Conservation (phyloP, 2,888 invertebrate species). For the Parthenolecanium corni region DNA sequence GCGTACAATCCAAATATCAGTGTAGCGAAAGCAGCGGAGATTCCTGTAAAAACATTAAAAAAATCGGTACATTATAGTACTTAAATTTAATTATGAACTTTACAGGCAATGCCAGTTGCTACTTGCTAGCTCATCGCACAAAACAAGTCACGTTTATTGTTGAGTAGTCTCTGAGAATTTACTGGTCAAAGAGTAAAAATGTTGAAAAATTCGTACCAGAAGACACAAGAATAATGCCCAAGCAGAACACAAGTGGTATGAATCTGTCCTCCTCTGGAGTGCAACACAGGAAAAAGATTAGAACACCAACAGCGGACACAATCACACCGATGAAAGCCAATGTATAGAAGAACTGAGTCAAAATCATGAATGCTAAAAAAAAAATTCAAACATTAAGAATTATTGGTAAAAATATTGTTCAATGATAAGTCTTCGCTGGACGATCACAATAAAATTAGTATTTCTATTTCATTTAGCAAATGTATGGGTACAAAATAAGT, state of each 20-base stretch:
- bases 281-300: conserved; percentile 73
- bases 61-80: too few species aligned
- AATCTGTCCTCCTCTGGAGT: conserved; percentile 71
- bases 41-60: conserved; percentile 42
- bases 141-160: neutral
- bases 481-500: too few species aligned
- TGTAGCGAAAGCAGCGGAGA: conserved; percentile 68
- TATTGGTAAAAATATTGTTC: too few species aligned
- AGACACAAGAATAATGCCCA: conserved; percentile 53
- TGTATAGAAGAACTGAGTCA: conserved; percentile 88
- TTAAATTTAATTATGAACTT: neutral
- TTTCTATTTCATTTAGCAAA: too few species aligned
- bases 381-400: conserved; percentile 34
- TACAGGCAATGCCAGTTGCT: neutral
- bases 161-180: too few species aligned
- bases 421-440: too few species aligned
- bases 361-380: conserved; percentile 77
- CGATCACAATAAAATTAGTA: too few species aligned
- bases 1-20: conserved; percentile 79
- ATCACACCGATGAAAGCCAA: conserved; percentile 63
- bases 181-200: too few species aligned
- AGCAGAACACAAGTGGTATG: conserved; percentile 52
- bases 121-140: neutral
- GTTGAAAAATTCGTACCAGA: conserved; percentile 44
- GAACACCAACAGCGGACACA: conserved; percentile 60